These are phyloP conservation scores for Perdita meconis DNA, from an alignment of 2,888 invertebrate genomes.

Conservation along the genomic window DNA sequence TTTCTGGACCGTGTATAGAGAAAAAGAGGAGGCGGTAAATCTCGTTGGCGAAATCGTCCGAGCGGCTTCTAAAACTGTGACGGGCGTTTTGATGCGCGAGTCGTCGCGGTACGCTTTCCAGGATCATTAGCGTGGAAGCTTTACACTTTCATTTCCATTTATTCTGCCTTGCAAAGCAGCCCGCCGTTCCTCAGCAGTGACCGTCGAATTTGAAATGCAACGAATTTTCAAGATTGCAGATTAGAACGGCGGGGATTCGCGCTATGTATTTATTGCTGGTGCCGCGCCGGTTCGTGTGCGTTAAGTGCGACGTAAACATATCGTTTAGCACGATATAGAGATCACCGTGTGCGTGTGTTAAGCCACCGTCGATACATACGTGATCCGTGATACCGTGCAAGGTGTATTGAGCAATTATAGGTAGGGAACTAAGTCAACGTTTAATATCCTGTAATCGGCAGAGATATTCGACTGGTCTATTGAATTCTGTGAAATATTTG, in stretches of 20 bases:
- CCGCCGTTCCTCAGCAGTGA: conserved; percentile 41
- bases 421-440: conserved; percentile 26
- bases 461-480: not conserved
- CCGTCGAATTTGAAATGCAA: conserved; percentile 58
- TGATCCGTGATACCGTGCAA: conserved; percentile 33
- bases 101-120: conserved; percentile 19
- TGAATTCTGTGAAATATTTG: no score
- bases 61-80: not conserved
- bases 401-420: conserved; percentile 28
- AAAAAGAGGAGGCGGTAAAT: not conserved
- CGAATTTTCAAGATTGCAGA: conserved; percentile 57
- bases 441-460: conserved; percentile 41
- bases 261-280: conserved; percentile 44
- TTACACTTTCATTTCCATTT: conserved; percentile 56
- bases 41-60: not conserved
- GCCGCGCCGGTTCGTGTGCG: conserved; percentile 11
- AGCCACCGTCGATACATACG: conserved; percentile 38
- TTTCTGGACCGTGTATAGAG: no score
- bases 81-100: conserved; percentile 9
- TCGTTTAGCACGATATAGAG: conserved; percentile 29
- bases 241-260: conserved; percentile 36
- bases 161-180: conserved; percentile 60
- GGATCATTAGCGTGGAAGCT: conserved; percentile 50
- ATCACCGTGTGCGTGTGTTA: conserved; percentile 19
- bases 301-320: conserved; percentile 53